Base-by-base conservation (phyloP, 1,140 invertebrate species). In the Drosophila watanabei region DNA sequence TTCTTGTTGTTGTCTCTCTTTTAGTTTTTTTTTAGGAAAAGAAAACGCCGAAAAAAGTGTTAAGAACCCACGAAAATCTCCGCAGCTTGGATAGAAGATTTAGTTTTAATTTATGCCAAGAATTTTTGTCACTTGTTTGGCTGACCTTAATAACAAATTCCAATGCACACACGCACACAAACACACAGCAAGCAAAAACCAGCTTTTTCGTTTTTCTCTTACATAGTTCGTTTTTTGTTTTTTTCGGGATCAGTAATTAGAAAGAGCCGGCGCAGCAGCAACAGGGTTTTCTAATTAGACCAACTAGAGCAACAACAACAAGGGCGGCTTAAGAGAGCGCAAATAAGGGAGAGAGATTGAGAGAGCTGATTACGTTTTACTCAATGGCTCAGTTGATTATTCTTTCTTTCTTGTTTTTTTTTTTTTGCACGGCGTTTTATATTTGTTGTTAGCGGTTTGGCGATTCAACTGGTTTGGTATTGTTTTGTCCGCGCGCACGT, bases 121-220 rank as follows among this genome's bases (percentile, higher is more conserved):
- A 82, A 81, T 86, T 71, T 64, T 79, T 80, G 71, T 90, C 86
- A 90, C 86, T 90, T 86, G 86, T 86, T 89, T n/a, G 35, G 86
- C 49, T 82, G 86, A 86, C 86, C 86, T 86, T 90, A 90, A 90
- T 90, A 90, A 80, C 79, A 82, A 80, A 86, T 82, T 90, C 86
- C 87, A 85, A 86, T 90, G 76, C 82, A 90, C 71, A 82, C 54
- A 72, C 54, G 66, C 63, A 59, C 54, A 60, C 56, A 66, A 57
- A 48, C 33, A 32, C 39, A 54, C 49, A 68, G 32, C 39, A n/a
- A 54, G 70, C 70, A 61, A 75, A 71, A 75, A 75, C 68, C 71
- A 73, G 69, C 46, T 73, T 75, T 43, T 32, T 59, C 24, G 24
- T 59, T 63, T 32, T 54, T 16, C 20, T 24, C 11, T 4, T 11